These are phyloP conservation scores for Escarpia spicata DNA, from an alignment of 2,888 invertebrate species.

Conservation along the genomic window DNA sequence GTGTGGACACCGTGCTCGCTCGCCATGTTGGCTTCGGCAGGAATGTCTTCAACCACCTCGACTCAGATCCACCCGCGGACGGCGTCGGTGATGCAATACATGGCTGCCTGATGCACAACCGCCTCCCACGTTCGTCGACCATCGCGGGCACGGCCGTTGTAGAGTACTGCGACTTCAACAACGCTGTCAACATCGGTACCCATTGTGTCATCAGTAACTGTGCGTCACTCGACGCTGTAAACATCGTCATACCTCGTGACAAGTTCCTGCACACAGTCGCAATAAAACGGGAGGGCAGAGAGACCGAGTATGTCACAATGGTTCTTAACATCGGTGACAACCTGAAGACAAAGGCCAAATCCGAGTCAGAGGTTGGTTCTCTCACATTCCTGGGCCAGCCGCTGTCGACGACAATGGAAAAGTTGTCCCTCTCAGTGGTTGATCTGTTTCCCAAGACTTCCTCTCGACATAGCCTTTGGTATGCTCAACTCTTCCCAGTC, in stretches of 20 bases:
- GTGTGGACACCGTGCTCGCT: constrained; percentile 50
- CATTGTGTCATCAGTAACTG: constrained; percentile 65
- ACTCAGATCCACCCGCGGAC: neutral
- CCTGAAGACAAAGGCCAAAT: constrained; percentile 52
- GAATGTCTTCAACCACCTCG: constrained; percentile 48
- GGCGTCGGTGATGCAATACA: neutral
- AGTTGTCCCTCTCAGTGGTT: neutral
- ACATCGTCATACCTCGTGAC: constrained; percentile 48
- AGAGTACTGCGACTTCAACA: constrained; percentile 63
- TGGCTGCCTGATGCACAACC: constrained; percentile 61
- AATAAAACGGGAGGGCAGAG: constrained; percentile 40
- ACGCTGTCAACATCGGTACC: constrained; percentile 52
- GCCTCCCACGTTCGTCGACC: constrained; percentile 45
- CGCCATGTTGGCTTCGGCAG: constrained; percentile 50
- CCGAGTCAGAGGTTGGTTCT: constrained; percentile 34
- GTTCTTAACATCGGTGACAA: constrained; percentile 57
- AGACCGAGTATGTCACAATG: constrained; percentile 54
- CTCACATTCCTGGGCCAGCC: constrained; percentile 47
- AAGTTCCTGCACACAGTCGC: constrained; percentile 61
- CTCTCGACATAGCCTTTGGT: constrained; percentile 50
- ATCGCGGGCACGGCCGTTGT: constrained; percentile 53
- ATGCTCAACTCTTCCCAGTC: constrained; percentile 53
- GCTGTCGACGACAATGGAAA: neutral
- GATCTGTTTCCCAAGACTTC: neutral
- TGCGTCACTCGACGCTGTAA: constrained; percentile 37